Evolutionary conservation across 2,888 invertebrate genomes (phyloP), one percentile per base, ranked within the genome.

Genomic region (Eristalis tenax): DNA sequence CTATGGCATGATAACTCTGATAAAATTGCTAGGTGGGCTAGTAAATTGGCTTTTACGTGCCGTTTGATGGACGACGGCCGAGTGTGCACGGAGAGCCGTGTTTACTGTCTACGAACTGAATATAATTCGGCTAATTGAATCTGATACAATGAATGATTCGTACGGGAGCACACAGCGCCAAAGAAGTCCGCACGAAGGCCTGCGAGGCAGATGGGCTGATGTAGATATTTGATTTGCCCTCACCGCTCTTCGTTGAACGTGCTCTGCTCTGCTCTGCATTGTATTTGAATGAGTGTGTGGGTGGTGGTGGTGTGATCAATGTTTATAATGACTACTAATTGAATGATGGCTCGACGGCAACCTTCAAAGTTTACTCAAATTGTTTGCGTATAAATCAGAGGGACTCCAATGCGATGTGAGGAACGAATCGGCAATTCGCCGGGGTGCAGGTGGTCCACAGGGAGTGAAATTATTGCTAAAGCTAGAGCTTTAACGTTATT

Each of bases 71-170:
- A 38, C 68, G 57, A 57, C 79, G 76, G 70, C 56, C 56, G 61
- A 32, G 66, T 71, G 61, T 28, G 57, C 26, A 26, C 28, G 63
- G 73, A 77, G 18, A 81, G 18, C 26, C 59, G 68, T 84, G 61
- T 78, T 82, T 86, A 64, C 77, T 26, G 69, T 73, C 80, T 77
- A 56, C 71, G 75, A 68, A 81, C 71, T 73, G 77, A 75, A 70
- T 66, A 65, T 82, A 86, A 86, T 86, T 86, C 83, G 75, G 68
- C 83, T 83, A 87, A 87, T 87, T 87, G 87, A 80, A 83, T 83
- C 73, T 73, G 73, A 80, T 80, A 80, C 76, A 61, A 75, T 83
- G 76, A 69, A 80, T 61, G 50, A 71, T 76, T 83, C 65, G 65
- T 76, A 83, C 76, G 73, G 80, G 73, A 75, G 83, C 78, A 15